Conservation (phyloP, 2,113 vertebrate genomes). For the Zosterops lateralis region DNA sequence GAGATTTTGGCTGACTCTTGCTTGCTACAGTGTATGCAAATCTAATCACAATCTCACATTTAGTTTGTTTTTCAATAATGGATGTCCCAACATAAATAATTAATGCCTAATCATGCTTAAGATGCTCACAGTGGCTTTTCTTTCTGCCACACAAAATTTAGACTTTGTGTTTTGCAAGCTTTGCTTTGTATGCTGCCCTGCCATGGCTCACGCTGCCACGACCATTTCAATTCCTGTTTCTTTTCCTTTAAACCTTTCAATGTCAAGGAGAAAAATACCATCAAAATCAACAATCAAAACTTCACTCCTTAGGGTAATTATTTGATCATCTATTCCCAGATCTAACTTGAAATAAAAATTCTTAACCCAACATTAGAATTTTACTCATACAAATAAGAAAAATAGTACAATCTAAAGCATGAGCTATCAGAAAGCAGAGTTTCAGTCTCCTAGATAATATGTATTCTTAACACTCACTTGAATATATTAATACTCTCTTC, state of each 20-base stretch:
- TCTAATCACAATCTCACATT: background rate
- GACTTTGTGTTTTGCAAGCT: background rate
- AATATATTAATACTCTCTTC: background rate
- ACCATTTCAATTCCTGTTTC: background rate
- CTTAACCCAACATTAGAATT: background rate
- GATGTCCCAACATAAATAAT: background rate
- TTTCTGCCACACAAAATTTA: background rate
- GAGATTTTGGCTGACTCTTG: background rate
- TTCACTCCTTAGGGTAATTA: background rate
- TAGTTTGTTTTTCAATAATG: background rate
- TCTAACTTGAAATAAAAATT: background rate
- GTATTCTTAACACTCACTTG: background rate
- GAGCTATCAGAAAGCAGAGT: background rate
- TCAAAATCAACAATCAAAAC: background rate
- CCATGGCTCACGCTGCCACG: background rate
- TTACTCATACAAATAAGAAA: background rate
- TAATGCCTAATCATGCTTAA: background rate
- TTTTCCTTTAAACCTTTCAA: background rate
- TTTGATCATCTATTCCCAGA: background rate
- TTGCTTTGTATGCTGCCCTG: background rate
- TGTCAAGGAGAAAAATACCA: background rate
- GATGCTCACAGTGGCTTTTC: background rate
- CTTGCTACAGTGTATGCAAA: background rate
- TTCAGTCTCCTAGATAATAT: background rate
- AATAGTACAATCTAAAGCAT: background rate